These are phyloP conservation scores for Schizopygopsis pylzovi DNA, from an alignment of 2,797 vertebrate species.

Conservation along the genomic window DNA sequence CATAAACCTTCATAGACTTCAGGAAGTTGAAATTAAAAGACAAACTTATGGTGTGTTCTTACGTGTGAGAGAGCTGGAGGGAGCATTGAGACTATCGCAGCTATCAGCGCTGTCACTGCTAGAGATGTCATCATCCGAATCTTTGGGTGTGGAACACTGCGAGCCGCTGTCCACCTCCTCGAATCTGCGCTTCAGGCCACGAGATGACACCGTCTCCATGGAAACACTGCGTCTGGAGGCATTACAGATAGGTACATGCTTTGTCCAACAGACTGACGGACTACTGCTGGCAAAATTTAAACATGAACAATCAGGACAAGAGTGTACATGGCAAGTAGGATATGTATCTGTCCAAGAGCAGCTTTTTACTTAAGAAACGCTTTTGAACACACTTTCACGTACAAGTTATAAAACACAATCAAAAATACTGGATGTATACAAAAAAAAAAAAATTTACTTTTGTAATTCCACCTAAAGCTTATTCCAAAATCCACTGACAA, in stretches of 20 bases:
- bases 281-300: slow-evolving; percentile 4
- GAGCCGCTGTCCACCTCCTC: slow-evolving; percentile 92
- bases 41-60: slow-evolving; percentile 67
- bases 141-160: slow-evolving; percentile 85
- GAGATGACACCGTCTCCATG: slow-evolving; percentile 89
- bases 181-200: slow-evolving; percentile 91
- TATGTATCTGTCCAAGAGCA: too few relatives aligned
- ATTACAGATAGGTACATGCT: slow-evolving; percentile 51
- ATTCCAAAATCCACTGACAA: not conserved
- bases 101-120: slow-evolving; percentile 96
- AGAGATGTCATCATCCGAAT: slow-evolving; percentile 93
- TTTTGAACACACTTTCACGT: not conserved
- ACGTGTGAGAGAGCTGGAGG: slow-evolving; percentile 88
- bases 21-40: not conserved
- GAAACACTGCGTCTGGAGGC: slow-evolving; percentile 80
- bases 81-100: slow-evolving; percentile 93
- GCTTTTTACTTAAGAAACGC: not conserved
- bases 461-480: not conserved
- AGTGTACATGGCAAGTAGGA: not conserved
- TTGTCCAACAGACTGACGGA: slow-evolving; percentile 21
- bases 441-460: not conserved
- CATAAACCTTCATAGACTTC: not conserved
- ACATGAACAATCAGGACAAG: not conserved
- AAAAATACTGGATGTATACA: not conserved
- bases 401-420: not conserved